Conservation (phyloP, 1,140 invertebrate species). For the Drosophila orena region DNA sequence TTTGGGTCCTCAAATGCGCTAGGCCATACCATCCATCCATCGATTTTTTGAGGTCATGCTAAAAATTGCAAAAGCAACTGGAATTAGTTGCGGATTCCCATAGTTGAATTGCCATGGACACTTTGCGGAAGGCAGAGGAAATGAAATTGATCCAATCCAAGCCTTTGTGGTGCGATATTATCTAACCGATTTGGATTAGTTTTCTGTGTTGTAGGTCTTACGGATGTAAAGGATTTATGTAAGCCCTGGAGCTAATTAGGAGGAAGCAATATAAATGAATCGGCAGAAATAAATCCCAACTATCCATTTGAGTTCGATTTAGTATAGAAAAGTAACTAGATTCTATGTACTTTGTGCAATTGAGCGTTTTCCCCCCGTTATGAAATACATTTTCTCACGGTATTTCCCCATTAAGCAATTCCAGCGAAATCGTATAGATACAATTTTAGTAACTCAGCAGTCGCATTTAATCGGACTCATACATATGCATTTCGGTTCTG, state of each 20-base stretch:
- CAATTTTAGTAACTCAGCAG: neutral
- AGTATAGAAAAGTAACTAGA: neutral
- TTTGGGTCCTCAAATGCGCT: conserved; percentile 18
- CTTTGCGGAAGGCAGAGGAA: neutral
- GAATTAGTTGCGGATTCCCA: conserved; percentile 34
- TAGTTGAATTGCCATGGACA: conserved; percentile 18
- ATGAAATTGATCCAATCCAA: conserved; percentile 1
- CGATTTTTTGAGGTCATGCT: conserved; percentile 46
- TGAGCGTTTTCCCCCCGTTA: neutral
- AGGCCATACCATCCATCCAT: conserved; percentile 13
- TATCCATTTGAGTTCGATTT: neutral
- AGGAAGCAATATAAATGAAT: neutral
- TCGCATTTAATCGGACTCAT: conserved; percentile 1
- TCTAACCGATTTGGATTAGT: neutral
- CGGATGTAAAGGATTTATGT: neutral
- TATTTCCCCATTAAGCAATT: conserved; percentile 26
- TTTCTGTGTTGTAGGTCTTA: neutral
- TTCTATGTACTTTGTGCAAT: neutral
- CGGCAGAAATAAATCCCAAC: neutral
- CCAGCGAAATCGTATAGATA: conserved; percentile 9
- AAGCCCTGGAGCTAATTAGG: no score
- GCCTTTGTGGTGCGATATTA: neutral
- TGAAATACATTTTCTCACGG: conserved; percentile 23
- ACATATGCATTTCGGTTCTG: conserved; percentile 7
- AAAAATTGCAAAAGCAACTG: conserved; percentile 42